Evolutionary conservation across 2,888 invertebrate genomes (phyloP), one percentile per base, ranked within the genome.

Genomic region (Galerucella calmariensis): DNA sequence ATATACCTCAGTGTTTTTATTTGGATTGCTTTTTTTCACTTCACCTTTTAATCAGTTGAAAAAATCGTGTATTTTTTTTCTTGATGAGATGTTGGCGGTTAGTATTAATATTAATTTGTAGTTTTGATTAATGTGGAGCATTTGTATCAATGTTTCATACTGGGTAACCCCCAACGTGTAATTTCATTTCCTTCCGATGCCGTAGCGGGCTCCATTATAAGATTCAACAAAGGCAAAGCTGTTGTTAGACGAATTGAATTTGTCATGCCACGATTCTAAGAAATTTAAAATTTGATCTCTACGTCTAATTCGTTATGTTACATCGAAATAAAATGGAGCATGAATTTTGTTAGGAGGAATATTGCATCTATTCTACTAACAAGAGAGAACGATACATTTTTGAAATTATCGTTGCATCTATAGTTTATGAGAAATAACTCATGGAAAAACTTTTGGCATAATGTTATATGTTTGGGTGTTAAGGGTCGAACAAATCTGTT

Each of bases 91-190:
- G n/a, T n/a, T n/a, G n/a, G n/a, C n/a, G n/a, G n/a, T n/a, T n/a
- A n/a, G n/a, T n/a, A n/a, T n/a, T n/a, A n/a, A n/a, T n/a, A n/a
- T n/a, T n/a, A n/a, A n/a, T 71, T 71, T 58, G 16, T 58, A 46
- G 56, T 66, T 66, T 66, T 71, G 65, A 71, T 65, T 65, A 71
- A 71, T 71, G 66, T 53, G 65, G 48, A 44, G 48, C 66, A 66
- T 71, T 71, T 58, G 71, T 71, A 71, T 71, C 71, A 71, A 71
- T 66, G 56, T 66, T 71, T 71, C 71, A 71, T 66, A 61, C 27
- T 58, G 65, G 35, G 65, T 27, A 27, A 65, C 71, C 44, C 58
- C 65, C 56, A 10, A 46, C 6, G 56, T 41, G 56, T 58, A 56
- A 71, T 71, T 58, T 66, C 71, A 71, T 71, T 71, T 53, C 66